A percentile compares a stretch with the other conserved stretches of the same genome.
These are phyloP conservation scores for Acromyrmex charruanus DNA, from an alignment of 1,140 invertebrate species.

Conservation along the genomic window DNA sequence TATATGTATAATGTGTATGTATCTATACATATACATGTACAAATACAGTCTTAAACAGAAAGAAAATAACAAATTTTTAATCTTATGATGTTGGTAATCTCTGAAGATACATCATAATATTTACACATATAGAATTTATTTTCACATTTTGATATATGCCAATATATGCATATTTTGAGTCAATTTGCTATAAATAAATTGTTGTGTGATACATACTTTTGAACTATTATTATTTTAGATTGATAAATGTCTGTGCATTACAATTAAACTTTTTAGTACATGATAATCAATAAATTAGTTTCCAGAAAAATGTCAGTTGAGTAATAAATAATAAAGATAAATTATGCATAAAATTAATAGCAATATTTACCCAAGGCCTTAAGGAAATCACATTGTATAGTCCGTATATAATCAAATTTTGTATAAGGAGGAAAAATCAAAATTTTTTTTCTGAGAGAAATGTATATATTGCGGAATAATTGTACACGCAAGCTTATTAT, in stretches of 20 bases:
- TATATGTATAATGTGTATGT: background rate
- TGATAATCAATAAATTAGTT: background rate
- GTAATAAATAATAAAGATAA: background rate
- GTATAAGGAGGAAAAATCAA: conserved; percentile 45
- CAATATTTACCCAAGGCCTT: conserved; percentile 43
- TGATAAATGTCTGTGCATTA: conserved; percentile 8
- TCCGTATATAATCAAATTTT: conserved; percentile 53
- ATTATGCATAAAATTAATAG: conserved; percentile 24
- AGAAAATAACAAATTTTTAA: conserved; percentile 4
- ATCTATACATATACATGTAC: no score
- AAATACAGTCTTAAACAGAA: no score
- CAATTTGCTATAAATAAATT: conserved; percentile 10
- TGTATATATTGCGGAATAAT: conserved; percentile 13
- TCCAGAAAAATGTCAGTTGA: background rate
- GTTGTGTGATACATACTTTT: background rate
- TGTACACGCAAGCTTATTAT: background rate
- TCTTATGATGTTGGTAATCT: conserved; percentile 30
- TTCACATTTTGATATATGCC: conserved; percentile 62
- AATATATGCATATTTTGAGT: background rate
- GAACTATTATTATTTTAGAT: background rate
- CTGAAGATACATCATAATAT: conserved; percentile 66
- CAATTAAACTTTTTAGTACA: conserved; percentile 6
- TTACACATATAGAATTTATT: conserved; percentile 69
- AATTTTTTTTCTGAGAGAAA: conserved; percentile 2
- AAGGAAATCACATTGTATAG: conserved; percentile 9